Percentiles rank a stretch among this genome's conserved stretches.
These are phyloP conservation scores for Myiozetetes cayanensis DNA, from an alignment of 2,113 vertebrate genomes.

Conservation along the genomic window DNA sequence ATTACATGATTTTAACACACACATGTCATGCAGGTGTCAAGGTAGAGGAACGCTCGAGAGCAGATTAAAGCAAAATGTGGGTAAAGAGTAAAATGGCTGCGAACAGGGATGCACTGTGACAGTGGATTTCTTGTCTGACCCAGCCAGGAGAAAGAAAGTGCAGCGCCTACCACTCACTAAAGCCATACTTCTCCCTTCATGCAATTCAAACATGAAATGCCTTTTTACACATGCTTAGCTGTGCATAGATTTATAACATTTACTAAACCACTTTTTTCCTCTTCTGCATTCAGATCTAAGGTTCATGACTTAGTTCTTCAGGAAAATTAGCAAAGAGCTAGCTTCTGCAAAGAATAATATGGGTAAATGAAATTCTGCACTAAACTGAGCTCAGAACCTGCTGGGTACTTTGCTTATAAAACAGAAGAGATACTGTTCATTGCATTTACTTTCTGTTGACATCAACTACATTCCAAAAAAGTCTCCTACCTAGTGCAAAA, in stretches of 20 bases:
- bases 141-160: background rate
- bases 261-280: background rate
- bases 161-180: background rate
- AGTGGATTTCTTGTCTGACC: background rate
- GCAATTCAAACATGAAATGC: background rate
- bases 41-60: background rate
- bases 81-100: background rate
- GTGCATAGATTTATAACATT: background rate
- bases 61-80: background rate
- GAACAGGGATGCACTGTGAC: accelerated
- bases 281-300: background rate
- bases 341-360: background rate
- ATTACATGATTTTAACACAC: constrained; percentile 41
- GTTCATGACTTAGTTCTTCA: background rate
- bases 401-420: background rate
- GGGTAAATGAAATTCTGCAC: background rate
- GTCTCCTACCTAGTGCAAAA: background rate
- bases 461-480: background rate
- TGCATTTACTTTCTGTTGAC: background rate
- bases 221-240: background rate
- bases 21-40: constrained; percentile 2
- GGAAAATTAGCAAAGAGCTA: background rate
- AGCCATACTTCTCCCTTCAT: accelerated
- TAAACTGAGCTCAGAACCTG: background rate
- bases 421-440: background rate